phyloP scores from a whole-genome alignment of 1,140 invertebrate species.

The Cotesia vestalis region DNA sequence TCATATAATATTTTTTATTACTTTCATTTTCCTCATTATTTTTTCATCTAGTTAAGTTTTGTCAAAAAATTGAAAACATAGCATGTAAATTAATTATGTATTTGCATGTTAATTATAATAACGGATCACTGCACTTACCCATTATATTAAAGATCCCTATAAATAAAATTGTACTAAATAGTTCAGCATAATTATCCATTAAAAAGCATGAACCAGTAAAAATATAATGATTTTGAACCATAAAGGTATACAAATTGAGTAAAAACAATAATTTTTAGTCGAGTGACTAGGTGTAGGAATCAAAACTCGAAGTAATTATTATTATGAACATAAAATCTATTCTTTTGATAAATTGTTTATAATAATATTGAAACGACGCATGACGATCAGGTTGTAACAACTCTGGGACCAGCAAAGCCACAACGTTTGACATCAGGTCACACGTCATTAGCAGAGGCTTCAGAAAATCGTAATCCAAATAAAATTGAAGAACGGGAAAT shows the following conservation, averaged over 20 bases:
- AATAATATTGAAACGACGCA: constrained; percentile 3
- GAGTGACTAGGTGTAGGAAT: constrained; percentile 19
- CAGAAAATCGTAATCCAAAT: constrained; percentile 45
- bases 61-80: no score
- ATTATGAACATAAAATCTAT: not conserved
- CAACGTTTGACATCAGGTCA: constrained; percentile 65
- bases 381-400: constrained; percentile 76
- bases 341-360: not conserved
- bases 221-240: constrained; percentile 13
- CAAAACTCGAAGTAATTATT: constrained; percentile 5
- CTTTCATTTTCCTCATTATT: no score
- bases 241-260: not conserved
- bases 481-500: constrained; percentile 55
- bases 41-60: no score
- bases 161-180: no score
- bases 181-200: no score
- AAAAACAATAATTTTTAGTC: not conserved
- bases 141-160: no score
- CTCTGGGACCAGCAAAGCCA: constrained; percentile 76
- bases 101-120: no score
- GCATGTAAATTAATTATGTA: no score
- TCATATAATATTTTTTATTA: no score
- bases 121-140: no score
- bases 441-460: constrained; percentile 52
- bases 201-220: not conserved